Conservation (phyloP, 2,888 invertebrate species). For the Lepeophtheirus nordmannii region DNA sequence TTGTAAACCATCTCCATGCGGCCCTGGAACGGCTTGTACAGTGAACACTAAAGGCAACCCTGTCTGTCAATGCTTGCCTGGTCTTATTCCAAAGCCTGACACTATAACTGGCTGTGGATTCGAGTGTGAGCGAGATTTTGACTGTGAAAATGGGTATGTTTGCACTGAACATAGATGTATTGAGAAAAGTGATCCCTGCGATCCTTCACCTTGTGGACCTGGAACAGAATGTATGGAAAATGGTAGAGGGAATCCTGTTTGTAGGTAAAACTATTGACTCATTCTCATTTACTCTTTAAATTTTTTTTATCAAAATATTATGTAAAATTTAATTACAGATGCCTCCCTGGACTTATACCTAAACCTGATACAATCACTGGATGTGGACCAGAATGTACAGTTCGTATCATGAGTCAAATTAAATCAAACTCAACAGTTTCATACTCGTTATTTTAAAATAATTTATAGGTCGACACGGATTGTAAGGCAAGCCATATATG, state of each 20-base stretch:
- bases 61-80: conserved; percentile 30
- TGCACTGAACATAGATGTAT: conserved; percentile 13
- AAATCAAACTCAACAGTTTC: neutral
- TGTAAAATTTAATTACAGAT: too few species aligned
- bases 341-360: conserved; percentile 30
- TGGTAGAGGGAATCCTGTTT: conserved; percentile 27
- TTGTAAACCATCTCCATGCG: conserved; percentile 23
- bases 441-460: too few species aligned
- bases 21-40: conserved; percentile 27
- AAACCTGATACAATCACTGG: conserved; percentile 32
- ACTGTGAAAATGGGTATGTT: neutral
- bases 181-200: conserved; percentile 22
- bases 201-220: conserved; percentile 23
- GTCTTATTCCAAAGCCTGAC: conserved; percentile 31
- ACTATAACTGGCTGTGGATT: conserved; percentile 31
- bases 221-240: conserved; percentile 29
- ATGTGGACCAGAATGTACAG: conserved; percentile 27
- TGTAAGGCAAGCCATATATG: too few species aligned
- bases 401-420: neutral
- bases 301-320: too few species aligned
- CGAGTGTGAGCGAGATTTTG: conserved; percentile 12
- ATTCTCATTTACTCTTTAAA: too few species aligned
- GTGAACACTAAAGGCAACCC: conserved; percentile 29
- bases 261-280: conserved; percentile 28
- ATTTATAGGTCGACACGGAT: too few species aligned